Percentiles rank a stretch among this genome's conserved stretches.
These are phyloP conservation scores for Siniperca knerii DNA, from an alignment of 2,113 vertebrate genomes.

Conservation along the genomic window DNA sequence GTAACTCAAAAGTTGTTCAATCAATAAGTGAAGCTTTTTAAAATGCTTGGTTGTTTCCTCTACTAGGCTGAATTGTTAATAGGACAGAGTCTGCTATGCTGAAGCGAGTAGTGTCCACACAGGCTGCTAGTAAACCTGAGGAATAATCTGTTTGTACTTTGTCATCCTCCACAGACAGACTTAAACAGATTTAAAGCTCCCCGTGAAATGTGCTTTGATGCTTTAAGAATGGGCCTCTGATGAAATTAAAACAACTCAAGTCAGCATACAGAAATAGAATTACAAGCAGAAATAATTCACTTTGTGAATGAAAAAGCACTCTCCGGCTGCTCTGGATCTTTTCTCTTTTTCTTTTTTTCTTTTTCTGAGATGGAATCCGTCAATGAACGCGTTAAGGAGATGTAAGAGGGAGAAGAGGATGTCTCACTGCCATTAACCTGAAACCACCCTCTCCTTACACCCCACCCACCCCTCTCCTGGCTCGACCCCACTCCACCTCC, in stretches of 20 bases:
- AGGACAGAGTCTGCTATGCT: constrained; percentile 53
- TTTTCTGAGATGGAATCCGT: constrained; percentile 35
- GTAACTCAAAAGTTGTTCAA: constrained; percentile 85
- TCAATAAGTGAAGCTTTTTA: constrained; percentile 90
- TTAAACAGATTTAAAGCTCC: constrained; percentile 30
- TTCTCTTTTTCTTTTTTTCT: neutral
- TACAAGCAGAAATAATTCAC: constrained; percentile 49
- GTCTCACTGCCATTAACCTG: constrained; percentile 49
- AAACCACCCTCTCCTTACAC: constrained; percentile 18
- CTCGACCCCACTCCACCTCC: constrained; percentile 44
- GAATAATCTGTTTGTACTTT: constrained; percentile 17
- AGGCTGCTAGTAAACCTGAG: constrained; percentile 34
- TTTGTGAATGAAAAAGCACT: constrained; percentile 54
- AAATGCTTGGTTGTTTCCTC: constrained; percentile 86
- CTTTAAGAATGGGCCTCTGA: constrained; percentile 32
- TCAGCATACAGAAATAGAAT: constrained; percentile 42
- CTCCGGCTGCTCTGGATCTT: constrained; percentile 32
- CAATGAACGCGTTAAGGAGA: constrained; percentile 47
- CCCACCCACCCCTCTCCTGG: neutral
- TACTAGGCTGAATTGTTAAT: constrained; percentile 68
- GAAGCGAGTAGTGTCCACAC: constrained; percentile 10
- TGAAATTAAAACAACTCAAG: constrained; percentile 38
- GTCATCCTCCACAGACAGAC: constrained; percentile 25
- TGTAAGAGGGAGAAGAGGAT: constrained; percentile 29
- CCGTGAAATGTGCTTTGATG: constrained; percentile 24